phyloP scores from a whole-genome alignment of 2,888 invertebrate species.

The Diaprepes abbreviatus region DNA sequence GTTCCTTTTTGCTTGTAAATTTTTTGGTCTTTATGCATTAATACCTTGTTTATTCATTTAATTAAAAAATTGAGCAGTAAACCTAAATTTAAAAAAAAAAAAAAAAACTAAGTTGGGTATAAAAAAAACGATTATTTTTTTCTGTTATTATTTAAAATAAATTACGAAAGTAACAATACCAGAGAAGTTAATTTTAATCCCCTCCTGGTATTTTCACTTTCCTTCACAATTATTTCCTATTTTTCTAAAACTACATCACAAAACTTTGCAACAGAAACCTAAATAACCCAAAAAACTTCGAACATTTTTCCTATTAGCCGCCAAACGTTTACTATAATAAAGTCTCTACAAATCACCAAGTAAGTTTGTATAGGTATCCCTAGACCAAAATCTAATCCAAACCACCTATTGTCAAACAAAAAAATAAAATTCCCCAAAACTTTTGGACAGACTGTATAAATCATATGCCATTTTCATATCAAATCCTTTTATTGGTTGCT shows the following conservation, averaged over 20 bases:
- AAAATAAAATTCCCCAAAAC: too few species aligned
- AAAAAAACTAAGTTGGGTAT: constrained; percentile 1
- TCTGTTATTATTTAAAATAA: constrained; percentile 1
- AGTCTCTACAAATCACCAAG: neutral
- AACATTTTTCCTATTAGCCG: neutral
- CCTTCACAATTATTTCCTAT: constrained; percentile 3
- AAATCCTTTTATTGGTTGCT: too few species aligned
- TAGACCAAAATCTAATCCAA: constrained; percentile 9
- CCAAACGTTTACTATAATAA: neutral
- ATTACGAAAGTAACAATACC: neutral
- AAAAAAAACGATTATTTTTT: neutral
- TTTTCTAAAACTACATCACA: constrained; percentile 21
- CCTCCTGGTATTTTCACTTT: neutral
- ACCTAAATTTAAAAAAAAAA: constrained; percentile 9
- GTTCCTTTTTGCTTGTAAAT: constrained; percentile 12
- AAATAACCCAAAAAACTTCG: neutral
- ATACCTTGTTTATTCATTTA: constrained; percentile 16
- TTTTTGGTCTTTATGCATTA: constrained; percentile 21
- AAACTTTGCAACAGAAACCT: constrained; percentile 15
- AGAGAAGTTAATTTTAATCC: neutral
- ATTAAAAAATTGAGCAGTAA: constrained; percentile 28
- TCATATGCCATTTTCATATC: too few species aligned
- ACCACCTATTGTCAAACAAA: too few species aligned
- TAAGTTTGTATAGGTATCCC: neutral
- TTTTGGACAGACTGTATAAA: too few species aligned